These are phyloP conservation scores for Ellobius talpinus DNA, from an alignment of 2,113 vertebrate genomes.

Conservation along the genomic window DNA sequence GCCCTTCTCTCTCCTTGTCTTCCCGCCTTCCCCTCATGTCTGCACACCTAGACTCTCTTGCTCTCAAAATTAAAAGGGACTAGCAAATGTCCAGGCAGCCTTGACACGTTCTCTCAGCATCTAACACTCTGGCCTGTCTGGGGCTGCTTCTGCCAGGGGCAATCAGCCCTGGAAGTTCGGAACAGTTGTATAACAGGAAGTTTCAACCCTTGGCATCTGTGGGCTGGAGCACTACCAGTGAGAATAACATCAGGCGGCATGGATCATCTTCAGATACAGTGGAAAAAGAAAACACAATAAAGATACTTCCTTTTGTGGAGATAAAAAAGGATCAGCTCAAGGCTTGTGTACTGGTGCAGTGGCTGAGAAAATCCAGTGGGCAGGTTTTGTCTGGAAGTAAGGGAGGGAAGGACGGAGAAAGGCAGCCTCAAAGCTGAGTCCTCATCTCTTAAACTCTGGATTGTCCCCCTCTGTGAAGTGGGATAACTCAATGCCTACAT, in stretches of 20 bases:
- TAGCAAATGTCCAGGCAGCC: conserved; percentile 54
- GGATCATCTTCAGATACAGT: conserved; percentile 1
- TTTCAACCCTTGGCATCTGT: not conserved
- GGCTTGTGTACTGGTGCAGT: not conserved
- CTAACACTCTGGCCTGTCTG: conserved; percentile 34
- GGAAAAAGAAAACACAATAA: conserved; percentile 45
- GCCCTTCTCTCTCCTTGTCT: conserved; percentile 58
- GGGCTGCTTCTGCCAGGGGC: conserved; percentile 65
- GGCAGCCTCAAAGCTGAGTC: not conserved
- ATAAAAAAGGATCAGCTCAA: conserved; percentile 9
- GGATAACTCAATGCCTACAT: not conserved
- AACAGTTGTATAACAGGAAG: conserved; percentile 25
- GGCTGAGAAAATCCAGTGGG: not conserved
- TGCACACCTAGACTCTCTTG: not conserved
- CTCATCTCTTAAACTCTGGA: not conserved
- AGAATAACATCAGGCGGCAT: conserved; percentile 9
- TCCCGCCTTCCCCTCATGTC: conserved; percentile 26
- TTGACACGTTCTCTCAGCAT: not conserved
- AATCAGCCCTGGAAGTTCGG: not conserved
- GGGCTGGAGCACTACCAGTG: not conserved
- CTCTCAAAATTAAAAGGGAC: conserved; percentile 69
- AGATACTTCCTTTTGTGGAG: conserved; percentile 59
- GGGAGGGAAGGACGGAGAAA: not conserved
- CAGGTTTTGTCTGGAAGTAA: not conserved
- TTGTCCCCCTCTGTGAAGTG: not conserved